Evolutionary conservation across 2,113 vertebrate species (phyloP), one percentile per base, ranked within the genome.

Genomic region (Cyanocitta stelleri): DNA sequence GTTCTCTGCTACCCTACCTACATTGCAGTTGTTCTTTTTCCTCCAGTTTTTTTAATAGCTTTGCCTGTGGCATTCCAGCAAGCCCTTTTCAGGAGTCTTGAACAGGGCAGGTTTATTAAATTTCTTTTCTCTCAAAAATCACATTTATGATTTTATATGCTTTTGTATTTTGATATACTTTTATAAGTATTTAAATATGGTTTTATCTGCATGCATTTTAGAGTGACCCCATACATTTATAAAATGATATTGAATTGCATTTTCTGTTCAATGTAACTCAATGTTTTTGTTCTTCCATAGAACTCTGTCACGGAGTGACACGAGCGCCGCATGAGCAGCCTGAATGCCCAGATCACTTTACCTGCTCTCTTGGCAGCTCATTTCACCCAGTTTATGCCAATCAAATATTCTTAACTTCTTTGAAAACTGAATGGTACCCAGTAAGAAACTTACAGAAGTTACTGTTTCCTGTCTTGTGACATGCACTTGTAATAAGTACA

Each of bases 361-460:
- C 43, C 7, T 74, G 17, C 55, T 74, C 12, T 71, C 23, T 58
- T 77, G 56, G 43, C 9, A 87, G 26, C 29, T 67, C 33, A 41
- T 77, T 81, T 94, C 22, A 9, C 8, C 14, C 22, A 43, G 37
- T 9, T 83, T 90, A 69, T 37, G 54, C 79, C 23, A 90, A 43
- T 90, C 56, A 63, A 77, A 16, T 83, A 17, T 64, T 89, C 51
- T 92, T 30, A 35, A 21, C 10, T 71, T 82, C 18, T 76, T 51
- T 64, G 58, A 69, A 96, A 92, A 63, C 49, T 41, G 66, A 46
- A 43, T 93, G 26, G 37, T 35, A 71, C 26, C 71, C 52, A 54
- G 27, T 27, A 76, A 92, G 49, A 90, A 52, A 66, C 85, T 69
- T 88, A 29, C 7, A 63, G 72, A 91, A 67, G 35, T 20, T 82